A percentile compares a stretch with the other conserved stretches of the same genome.
These are phyloP conservation scores for Ips typographus DNA, from an alignment of 1,140 invertebrate species.

Conservation along the genomic window DNA sequence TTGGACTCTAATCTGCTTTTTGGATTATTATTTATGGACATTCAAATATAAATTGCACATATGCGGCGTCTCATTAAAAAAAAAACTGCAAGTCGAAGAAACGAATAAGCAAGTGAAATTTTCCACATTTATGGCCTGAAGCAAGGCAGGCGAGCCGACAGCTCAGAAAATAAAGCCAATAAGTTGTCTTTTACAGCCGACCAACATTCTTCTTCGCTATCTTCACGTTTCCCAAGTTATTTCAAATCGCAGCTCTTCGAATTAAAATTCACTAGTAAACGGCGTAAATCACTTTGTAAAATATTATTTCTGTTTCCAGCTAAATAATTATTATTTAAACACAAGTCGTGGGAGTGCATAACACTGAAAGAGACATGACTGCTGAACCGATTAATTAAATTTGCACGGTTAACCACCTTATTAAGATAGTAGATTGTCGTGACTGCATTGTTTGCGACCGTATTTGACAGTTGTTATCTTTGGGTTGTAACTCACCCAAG, in stretches of 20 bases:
- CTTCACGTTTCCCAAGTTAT: not conserved
- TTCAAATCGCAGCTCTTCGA: not conserved
- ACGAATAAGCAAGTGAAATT: not conserved
- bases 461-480: constrained; percentile 26
- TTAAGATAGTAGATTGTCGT: constrained; percentile 20
- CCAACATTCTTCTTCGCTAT: constrained; percentile 9
- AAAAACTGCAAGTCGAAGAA: too few species aligned
- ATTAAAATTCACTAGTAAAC: not conserved
- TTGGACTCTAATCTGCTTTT: too few species aligned
- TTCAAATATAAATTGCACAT: too few species aligned
- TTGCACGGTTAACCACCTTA: constrained; percentile 3
- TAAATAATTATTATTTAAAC: not conserved
- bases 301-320: not conserved
- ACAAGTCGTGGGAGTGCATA: not conserved
- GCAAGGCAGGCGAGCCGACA: constrained; percentile 26
- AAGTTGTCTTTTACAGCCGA: constrained; percentile 26
- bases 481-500: constrained; percentile 10
- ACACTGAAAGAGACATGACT: not conserved
- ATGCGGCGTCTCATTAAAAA: too few species aligned
- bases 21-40: too few species aligned
- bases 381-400: constrained; percentile 23
- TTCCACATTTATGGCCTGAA: constrained; percentile 13
- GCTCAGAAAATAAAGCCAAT: constrained; percentile 27
- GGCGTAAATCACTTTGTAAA: not conserved
- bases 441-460: constrained; percentile 25